Evolutionary conservation across 2,113 vertebrate species (phyloP), one percentile per base, ranked within the genome.

Genomic region (Neoarius graeffei): DNA sequence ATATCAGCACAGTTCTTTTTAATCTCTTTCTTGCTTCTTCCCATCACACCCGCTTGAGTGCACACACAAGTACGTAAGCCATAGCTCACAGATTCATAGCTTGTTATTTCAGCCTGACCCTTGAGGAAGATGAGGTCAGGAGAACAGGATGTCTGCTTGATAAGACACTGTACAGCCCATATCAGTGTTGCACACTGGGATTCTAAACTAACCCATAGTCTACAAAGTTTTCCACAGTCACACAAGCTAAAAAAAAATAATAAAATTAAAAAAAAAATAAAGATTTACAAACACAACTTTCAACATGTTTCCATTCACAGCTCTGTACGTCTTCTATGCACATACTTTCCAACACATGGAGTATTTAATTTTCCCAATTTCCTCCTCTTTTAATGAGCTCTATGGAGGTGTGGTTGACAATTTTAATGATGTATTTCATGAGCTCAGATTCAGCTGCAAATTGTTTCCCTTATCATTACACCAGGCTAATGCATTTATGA

Each of bases 91-190:
- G 77, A 82, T 20, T 87, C 82, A 48, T 10, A 62, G 56, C 59
- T 92, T 95, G 93, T 94, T 94, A 81, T 94, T 93, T 91, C 93
- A 95, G 92, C 90, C 88, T 90, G 91, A 92, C 91, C 90, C 88
- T 74, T 66, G 85, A 54, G 91, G 89, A 91, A 94, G 91, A 91
- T 79, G 88, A 92, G 87, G 89, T 81, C 3, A 77, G 71, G 83
- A 91, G 90, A 93, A 94, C 91, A 93, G 94, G 91, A 93, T 93
- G 88, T 89, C 56, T 59, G 81, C 64, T 81, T 87, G 92, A 94
- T 94, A 95, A 93, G 89, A 59, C 35, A 71, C 19, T 50, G 74
- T 20, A 25, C 81, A 73, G 79, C 19, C 19, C 54, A 25, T 30
- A 73, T 73, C 60, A 76, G 7, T 19, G 76, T 64, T 83, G 80